phyloP scores from a whole-genome alignment of 2,797 vertebrate genomes.

The Coracias cyanogaster region DNA sequence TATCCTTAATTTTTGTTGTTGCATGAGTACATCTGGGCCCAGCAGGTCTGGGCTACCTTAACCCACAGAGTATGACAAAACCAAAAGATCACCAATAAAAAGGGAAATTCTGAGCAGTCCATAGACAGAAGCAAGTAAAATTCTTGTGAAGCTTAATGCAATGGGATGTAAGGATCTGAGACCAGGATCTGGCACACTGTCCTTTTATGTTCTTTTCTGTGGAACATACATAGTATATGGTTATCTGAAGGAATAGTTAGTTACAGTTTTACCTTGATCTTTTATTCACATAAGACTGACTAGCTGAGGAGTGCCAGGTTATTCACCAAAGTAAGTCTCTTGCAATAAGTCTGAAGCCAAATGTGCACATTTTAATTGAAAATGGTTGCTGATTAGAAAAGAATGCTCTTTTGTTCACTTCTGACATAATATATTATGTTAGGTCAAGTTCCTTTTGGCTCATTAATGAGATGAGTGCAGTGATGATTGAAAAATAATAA shows the following conservation, averaged over 20 bases:
- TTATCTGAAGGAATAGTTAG: background rate
- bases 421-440: constrained; percentile 11
- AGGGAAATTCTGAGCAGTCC: accelerated
- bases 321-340: background rate
- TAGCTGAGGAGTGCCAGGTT: background rate
- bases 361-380: constrained; percentile 26
- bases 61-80: background rate
- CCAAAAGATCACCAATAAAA: background rate
- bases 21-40: too few relatives aligned
- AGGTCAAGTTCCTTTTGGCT: constrained; percentile 33
- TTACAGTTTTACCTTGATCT: background rate
- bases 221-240: accelerated
- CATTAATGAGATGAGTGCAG: background rate
- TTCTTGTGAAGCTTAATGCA: background rate
- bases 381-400: constrained; percentile 11
- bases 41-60: background rate
- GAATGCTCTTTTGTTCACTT: background rate
- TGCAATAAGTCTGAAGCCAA: background rate
- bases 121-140: background rate
- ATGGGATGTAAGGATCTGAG: background rate
- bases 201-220: background rate
- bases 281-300: background rate
- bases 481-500: constrained; percentile 33
- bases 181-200: background rate
- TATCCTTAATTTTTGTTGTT: background rate